Evolutionary conservation across 2,888 invertebrate species (phyloP), one percentile per base, ranked within the genome.

Genomic region (Spatulosminthurus flaviceps): DNA sequence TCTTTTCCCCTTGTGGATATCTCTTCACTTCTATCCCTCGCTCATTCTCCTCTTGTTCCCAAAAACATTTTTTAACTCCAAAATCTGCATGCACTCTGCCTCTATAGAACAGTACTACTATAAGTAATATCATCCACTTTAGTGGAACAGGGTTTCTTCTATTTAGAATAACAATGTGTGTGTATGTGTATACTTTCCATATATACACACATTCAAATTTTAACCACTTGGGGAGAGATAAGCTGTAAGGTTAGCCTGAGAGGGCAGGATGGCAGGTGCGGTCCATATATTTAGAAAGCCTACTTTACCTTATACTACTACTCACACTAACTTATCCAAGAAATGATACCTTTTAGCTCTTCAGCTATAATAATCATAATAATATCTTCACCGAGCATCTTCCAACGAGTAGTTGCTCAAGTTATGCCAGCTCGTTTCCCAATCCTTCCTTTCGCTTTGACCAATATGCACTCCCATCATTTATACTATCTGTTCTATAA

Each of bases 21-120:
- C 51, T 67, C 66, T 67, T 67, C 34, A 29, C 43, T 42, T 28
- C 41, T 76, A 43, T 73, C 29, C 29, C 64, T 64, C 26, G 22
- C n/a, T 64, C 24, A 24, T 26, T 64, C 64, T 64, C 64, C 24
- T 26, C 26, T 26, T 26, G 24, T 64, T 64, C 64, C 16, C 51
- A 51, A 16, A 16, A 51, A 5, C 51, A 51, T 51, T 51, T 51
- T 51, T 51, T 51, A 51, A 51, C 51, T 51, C n/a, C 51, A 51
- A 51, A 11, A 51, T 51, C 51, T 51, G 51, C 51, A 51, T 51
- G n/a, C 16, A 51, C 7, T 2, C 9, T 4, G 16, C 9, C n/a
- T 19, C 5, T 34, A 9, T 34, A 9, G 34, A n/a, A n/a, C 13
- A 41, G 13, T 41, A 41, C 41, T 51, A 9, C 34, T 9, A 34